Base-by-base conservation (phyloP, 1,140 invertebrate genomes). In the Bombus picipes region DNA sequence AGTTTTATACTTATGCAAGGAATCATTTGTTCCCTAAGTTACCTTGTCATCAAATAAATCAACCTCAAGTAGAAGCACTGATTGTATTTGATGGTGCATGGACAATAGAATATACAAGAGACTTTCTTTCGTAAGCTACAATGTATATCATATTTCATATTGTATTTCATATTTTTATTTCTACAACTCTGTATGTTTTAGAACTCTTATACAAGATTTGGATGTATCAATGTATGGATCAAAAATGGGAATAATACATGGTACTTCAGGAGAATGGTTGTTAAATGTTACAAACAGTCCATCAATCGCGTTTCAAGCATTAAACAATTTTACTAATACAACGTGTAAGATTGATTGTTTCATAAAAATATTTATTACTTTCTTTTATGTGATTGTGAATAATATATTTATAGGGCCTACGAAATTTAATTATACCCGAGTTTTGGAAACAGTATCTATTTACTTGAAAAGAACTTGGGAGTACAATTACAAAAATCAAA, bases 171-270 rank as follows among this genome's bases (percentile, higher is more conserved):
- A 81, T n/a, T n/a, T 62, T 47, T 70, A 70, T 83, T 71, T 79
- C 57, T 70, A 71, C 65, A 71, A 18, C 68, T 72, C 62, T 43
- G 5, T 70, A 41, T 76, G 43, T 72, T 82, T 85, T 81, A 96
- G 95, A n/a, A 88, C 92, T 57, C 76, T 96, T 37, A 81, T 94
- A 68, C 94, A 96, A 87, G 93, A 94, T 41, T 88, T 96, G 15
- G 95, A 96, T 87, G 92, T 97, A 34, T 96, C 96, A 34, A 88
- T 94, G 62, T 95, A 95, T 73, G 95, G 96, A 0, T 96, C 96
- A 76, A 95, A 94, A 72, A 92, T 97, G 77, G 96, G 95, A 9
- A 91, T 97, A 72, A 91, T 97, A 34, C 96, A 96, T 82, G 96
- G 96, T 28, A 95, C 95, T 90, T 96, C 95, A 3, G 96, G 95